Conservation (phyloP, 2,113 vertebrate genomes). For the Hypanus sabinus region DNA sequence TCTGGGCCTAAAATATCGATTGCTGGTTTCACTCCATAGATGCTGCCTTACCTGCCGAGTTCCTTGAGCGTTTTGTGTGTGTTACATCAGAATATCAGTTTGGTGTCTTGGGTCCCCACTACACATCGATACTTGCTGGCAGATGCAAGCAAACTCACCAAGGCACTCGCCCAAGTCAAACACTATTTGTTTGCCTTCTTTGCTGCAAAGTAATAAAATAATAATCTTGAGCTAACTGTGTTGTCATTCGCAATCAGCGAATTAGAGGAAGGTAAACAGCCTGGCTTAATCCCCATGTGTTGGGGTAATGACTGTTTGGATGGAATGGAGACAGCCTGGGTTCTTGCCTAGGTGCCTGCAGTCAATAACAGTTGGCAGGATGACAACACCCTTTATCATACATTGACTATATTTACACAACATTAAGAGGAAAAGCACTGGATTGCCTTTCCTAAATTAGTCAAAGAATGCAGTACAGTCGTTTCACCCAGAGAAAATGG, state of each 20-base stretch:
- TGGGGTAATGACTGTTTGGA: neutral
- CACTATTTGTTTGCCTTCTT: neutral
- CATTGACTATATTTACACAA: neutral
- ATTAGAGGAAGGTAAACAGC: slow-evolving; percentile 4
- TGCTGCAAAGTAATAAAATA: neutral
- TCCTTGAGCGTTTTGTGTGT: too few relatives aligned
- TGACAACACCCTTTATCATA: neutral
- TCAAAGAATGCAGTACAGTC: neutral
- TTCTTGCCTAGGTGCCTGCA: too few relatives aligned
- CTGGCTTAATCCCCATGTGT: neutral
- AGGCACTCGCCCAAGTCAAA: neutral
- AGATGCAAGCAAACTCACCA: neutral
- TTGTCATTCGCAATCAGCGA: neutral
- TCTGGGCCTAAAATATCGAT: too few relatives aligned
- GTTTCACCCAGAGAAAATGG: neutral
- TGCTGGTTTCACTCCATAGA: too few relatives aligned
- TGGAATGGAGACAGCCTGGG: neutral
- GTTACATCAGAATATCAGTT: neutral
- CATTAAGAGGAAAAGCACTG: neutral
- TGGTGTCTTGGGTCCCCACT: neutral
- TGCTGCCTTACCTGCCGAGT: too few relatives aligned
- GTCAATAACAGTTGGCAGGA: neutral
- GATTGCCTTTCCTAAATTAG: neutral
- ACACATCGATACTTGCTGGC: neutral
- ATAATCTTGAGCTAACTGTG: neutral